These are phyloP conservation scores for Heliconius hermathena DNA, from an alignment of 1,140 invertebrate species.

Conservation along the genomic window DNA sequence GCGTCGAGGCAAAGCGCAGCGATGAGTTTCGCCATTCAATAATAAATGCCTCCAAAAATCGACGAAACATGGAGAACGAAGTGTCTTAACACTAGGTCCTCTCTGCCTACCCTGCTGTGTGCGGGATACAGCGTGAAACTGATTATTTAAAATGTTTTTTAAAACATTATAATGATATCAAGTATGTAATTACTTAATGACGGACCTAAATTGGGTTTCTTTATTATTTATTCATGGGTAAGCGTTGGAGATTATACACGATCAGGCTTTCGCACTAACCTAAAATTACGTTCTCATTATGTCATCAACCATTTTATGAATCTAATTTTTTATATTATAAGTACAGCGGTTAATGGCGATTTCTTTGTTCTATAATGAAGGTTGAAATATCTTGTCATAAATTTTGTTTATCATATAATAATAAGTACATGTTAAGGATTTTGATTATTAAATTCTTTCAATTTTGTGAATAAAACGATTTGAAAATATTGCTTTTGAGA, in stretches of 20 bases:
- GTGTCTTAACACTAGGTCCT: too few species aligned
- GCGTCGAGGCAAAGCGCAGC: too few species aligned
- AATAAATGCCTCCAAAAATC: too few species aligned
- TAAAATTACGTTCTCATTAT: conserved; percentile 76
- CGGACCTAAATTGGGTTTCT: conserved; percentile 69
- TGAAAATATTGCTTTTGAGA: neutral
- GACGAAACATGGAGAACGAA: too few species aligned
- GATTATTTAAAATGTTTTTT: conserved; percentile 71
- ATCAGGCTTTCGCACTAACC: conserved; percentile 62
- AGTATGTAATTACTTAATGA: conserved; percentile 78
- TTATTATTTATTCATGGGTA: conserved; percentile 79
- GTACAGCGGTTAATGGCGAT: conserved; percentile 36
- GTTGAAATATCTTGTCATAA: conserved; percentile 40
- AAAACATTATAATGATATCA: conserved; percentile 78
- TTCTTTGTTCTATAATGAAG: conserved; percentile 55
- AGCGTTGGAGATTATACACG: conserved; percentile 44
- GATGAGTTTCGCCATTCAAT: too few species aligned
- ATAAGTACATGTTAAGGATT: neutral
- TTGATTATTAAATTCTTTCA: neutral
- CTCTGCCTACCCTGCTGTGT: too few species aligned
- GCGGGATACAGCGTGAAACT: too few species aligned
- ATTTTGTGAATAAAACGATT: neutral
- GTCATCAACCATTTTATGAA: conserved; percentile 73
- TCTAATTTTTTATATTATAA: conserved; percentile 64
- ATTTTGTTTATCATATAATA: neutral